Conservation (phyloP, 2,888 invertebrate genomes). For the Drosophila sordidula region DNA sequence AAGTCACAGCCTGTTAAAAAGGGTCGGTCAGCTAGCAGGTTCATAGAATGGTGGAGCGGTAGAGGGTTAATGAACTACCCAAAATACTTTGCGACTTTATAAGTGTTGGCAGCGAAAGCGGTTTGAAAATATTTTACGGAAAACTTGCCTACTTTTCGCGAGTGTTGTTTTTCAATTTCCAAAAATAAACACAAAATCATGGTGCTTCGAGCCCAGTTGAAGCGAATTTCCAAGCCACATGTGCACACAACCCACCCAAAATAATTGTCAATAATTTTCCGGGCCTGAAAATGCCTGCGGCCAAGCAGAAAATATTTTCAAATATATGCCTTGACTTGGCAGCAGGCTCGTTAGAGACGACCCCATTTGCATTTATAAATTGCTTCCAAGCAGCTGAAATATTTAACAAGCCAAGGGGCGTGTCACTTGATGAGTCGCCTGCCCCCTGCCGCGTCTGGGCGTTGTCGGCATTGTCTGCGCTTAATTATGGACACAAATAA, state of each 20-base stretch:
- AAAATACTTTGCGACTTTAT: slow-evolving; percentile 14
- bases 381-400: slow-evolving; percentile 62
- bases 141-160: slow-evolving; percentile 29
- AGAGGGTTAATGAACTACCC: slow-evolving; percentile 30
- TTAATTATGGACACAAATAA: slow-evolving; percentile 78
- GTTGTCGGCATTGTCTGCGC: slow-evolving; percentile 58
- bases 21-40: slow-evolving; percentile 34
- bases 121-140: slow-evolving; percentile 35
- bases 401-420: slow-evolving; percentile 58
- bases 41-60: neutral
- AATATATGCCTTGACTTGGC: slow-evolving; percentile 57
- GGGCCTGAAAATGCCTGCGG: slow-evolving; percentile 30
- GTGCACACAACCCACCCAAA: slow-evolving; percentile 33
- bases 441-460: slow-evolving; percentile 5
- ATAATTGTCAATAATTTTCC: slow-evolving; percentile 47
- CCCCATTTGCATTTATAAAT: slow-evolving; percentile 72
- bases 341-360: slow-evolving; percentile 55
- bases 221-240: slow-evolving; percentile 36
- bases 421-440: slow-evolving; percentile 19
- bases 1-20: slow-evolving; percentile 45
- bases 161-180: slow-evolving; percentile 64
- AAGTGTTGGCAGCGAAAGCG: slow-evolving; percentile 32
- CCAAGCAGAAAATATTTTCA: slow-evolving; percentile 33
- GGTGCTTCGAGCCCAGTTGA: slow-evolving; percentile 1
- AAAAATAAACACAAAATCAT: slow-evolving; percentile 55